Base-by-base conservation (phyloP, 2,797 vertebrate species). In the Orestias chungarensis region DNA sequence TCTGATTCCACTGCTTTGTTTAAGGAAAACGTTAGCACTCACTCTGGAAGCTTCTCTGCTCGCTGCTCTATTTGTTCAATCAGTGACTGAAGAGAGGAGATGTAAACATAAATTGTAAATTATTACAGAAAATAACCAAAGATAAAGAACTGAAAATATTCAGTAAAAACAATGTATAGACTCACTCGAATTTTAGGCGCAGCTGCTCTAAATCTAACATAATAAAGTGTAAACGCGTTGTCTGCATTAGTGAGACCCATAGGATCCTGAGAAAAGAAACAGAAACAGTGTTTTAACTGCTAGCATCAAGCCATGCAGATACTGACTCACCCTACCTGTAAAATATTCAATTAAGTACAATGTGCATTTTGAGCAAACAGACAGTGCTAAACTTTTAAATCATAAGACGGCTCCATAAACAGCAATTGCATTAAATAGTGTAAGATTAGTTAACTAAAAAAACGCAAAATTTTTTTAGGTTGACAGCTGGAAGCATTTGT, bases 151-250 rank as follows among this genome's bases (percentile, higher is more conserved):
- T 25, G 25, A 62, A 62, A 25, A 42, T 25, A n/a, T 62, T 25
- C n/a, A 17, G 35, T 44, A 42, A 27, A n/a, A n/a, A n/a, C n/a
- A n/a, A 71, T 75, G n/a, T 40, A n/a, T 50, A 61, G 52, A 96
- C 96, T 96, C 92, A 99, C 98, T 88, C 96, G 94, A 88, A 99
- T 96, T 97, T 99, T 99, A 31, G 98, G 98, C 70, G 97, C 96
- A 82, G 97, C 96, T 55, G 96, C 96, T 95, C 98, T 94, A 87
- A 98, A 99, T 87, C 97, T 99, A 25, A 99, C 96, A 78, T 99
- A 99, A 88, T 98, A 99, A 5, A 99, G 92, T 0, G 98, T 99
- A 82, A 99, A 99, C 81, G 97, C 97, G 76, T 99, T 99, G 90
- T 99, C 98, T 83, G 95, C 94, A 66, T 95, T 97, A 49, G 96